Percentiles rank a stretch among this genome's conserved stretches.
These are phyloP conservation scores for Tiphia femorata DNA, from an alignment of 2,888 invertebrate species.

Conservation along the genomic window DNA sequence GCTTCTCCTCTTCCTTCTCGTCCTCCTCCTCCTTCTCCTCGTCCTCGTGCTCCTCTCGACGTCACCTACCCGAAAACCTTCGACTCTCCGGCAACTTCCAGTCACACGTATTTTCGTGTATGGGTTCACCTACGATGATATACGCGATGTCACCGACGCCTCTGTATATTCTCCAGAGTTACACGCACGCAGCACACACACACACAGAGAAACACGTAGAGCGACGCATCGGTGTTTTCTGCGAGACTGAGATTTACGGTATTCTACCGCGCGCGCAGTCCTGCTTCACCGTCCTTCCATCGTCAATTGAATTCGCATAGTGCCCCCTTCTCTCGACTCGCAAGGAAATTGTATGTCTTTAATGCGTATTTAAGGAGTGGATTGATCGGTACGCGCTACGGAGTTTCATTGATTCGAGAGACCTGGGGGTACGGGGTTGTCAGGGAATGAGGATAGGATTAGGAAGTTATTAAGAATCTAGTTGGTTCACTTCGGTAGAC, in stretches of 20 bases:
- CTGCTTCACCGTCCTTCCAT: background rate
- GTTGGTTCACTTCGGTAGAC: no score
- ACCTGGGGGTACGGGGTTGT: no score
- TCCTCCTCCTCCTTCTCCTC: slow-evolving; percentile 27
- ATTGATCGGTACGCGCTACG: no score
- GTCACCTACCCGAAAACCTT: slow-evolving; percentile 48
- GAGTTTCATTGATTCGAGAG: no score
- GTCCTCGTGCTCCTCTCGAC: slow-evolving; percentile 44
- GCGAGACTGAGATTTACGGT: no score
- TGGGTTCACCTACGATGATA: slow-evolving; percentile 29
- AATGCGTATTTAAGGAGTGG: no score
- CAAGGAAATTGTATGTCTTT: no score
- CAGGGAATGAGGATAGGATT: no score
- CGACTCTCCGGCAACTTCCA: slow-evolving; percentile 41
- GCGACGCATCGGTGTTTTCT: no score
- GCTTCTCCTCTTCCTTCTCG: slow-evolving; percentile 24
- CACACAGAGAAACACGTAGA: background rate
- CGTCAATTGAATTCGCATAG: background rate
- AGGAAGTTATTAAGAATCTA: no score
- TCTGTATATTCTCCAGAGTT: slow-evolving; percentile 19
- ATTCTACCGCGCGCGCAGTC: no score
- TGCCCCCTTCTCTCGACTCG: no score
- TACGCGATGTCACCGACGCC: slow-evolving; percentile 32
- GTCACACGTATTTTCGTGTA: slow-evolving; percentile 48
- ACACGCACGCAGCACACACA: background rate